phyloP scores from a whole-genome alignment of 2,113 vertebrate genomes.

The Xerus inauris region DNA sequence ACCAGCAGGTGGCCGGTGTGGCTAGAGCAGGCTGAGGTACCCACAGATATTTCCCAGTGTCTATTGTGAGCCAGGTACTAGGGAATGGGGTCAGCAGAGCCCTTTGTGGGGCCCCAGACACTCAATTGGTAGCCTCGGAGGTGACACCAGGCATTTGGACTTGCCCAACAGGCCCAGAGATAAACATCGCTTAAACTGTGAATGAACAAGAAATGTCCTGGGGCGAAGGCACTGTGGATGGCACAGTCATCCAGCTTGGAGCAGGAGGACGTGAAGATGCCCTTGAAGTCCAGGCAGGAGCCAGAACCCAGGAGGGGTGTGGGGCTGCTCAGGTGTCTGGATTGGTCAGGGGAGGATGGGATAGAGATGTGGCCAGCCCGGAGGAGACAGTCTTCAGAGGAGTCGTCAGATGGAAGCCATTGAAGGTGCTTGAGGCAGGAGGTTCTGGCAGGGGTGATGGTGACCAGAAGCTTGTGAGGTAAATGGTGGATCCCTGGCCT shows the following conservation, averaged over 20 bases:
- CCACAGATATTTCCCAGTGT: fast-evolving
- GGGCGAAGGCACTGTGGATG: neutral
- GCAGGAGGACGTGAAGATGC: neutral
- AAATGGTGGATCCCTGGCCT: neutral
- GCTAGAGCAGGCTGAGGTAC: too few species aligned
- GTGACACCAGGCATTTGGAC: neutral
- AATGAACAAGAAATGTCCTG: neutral
- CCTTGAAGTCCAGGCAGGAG: too few species aligned
- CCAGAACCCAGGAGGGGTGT: neutral
- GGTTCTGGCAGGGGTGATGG: neutral
- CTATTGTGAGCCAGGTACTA: fast-evolving
- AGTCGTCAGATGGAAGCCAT: neutral
- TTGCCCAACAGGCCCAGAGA: neutral
- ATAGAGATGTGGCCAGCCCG: neutral
- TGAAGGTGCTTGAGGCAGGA: neutral
- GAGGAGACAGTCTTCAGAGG: too few species aligned
- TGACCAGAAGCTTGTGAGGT: neutral
- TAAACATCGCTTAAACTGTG: too few species aligned
- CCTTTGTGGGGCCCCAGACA: neutral
- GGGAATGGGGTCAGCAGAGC: neutral
- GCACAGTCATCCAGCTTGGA: neutral
- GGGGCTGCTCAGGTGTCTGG: neutral
- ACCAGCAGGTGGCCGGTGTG: too few species aligned
- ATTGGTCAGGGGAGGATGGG: neutral
- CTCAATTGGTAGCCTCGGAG: neutral